Evolutionary conservation across 2,888 invertebrate species (phyloP).

Genomic region (Brachynemurus nebulosus): DNA sequence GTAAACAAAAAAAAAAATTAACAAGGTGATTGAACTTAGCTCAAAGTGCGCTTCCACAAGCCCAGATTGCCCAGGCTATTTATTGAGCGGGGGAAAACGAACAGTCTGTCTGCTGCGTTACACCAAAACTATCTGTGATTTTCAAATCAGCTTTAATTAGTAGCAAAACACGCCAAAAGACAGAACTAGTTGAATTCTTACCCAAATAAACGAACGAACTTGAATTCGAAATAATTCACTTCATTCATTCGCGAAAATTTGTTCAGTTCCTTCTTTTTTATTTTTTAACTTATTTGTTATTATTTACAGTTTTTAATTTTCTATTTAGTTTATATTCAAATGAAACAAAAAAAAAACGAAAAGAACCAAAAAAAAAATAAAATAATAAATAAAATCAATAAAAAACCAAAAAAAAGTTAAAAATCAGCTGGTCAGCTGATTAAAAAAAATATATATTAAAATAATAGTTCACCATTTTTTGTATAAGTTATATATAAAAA

Average conservation of each 20-base stretch:
- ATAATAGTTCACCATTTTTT: too few species aligned
- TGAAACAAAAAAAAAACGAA: background rate
- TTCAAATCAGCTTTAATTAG: slow-evolving; percentile 6
- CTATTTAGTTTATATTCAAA: slow-evolving; percentile 1
- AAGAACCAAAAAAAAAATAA: background rate
- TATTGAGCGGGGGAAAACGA: too few species aligned
- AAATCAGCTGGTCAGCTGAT: too few species aligned
- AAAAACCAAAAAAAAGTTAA: background rate
- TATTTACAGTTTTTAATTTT: slow-evolving; percentile 7
- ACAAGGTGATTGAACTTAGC: background rate
- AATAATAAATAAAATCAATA: background rate
- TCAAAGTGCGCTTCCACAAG: background rate
- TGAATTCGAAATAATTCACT: background rate
- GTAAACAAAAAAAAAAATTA: background rate
- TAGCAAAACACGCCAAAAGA: slow-evolving; percentile 3
- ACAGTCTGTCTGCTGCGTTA: too few species aligned
- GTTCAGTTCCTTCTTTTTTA: slow-evolving; percentile 5
- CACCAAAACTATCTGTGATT: slow-evolving; percentile 8
- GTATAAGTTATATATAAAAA: too few species aligned
- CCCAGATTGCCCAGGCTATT: too few species aligned
- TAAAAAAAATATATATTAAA: too few species aligned
- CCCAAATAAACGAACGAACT: background rate
- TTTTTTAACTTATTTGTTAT: slow-evolving; percentile 4
- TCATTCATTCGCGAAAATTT: too few species aligned
- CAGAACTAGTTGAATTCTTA: background rate